phyloP scores from a whole-genome alignment of 1,140 invertebrate species.

The Drosophila novamexicana region DNA sequence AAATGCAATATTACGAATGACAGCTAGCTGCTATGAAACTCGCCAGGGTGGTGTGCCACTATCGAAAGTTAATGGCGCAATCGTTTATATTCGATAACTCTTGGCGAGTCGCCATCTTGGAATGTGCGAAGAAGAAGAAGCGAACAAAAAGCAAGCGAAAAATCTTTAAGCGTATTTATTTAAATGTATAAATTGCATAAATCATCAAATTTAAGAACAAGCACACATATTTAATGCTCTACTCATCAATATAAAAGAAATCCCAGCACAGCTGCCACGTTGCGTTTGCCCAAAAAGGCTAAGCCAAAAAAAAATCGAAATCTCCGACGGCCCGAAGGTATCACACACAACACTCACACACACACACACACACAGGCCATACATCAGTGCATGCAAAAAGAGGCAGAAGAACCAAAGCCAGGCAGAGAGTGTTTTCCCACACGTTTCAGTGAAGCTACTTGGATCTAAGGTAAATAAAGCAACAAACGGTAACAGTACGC shows the following conservation, averaged over 20 bases:
- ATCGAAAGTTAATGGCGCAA: slow-evolving; percentile 35
- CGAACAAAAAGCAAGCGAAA: slow-evolving; percentile 78
- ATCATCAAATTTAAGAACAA: slow-evolving; percentile 48
- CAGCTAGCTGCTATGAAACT: slow-evolving; percentile 14
- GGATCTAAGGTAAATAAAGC: slow-evolving; percentile 55
- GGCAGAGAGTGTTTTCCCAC: slow-evolving; percentile 37
- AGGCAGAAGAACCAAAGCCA: slow-evolving; percentile 32
- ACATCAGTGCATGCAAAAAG: slow-evolving; percentile 46
- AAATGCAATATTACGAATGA: neutral
- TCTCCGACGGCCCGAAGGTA: slow-evolving; percentile 51
- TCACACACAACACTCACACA: slow-evolving; percentile 37
- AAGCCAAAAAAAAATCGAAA: slow-evolving; percentile 67
- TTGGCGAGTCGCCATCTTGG: slow-evolving; percentile 53
- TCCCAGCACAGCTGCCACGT: slow-evolving; percentile 50
- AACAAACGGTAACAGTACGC: neutral
- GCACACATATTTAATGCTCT: slow-evolving; percentile 39
- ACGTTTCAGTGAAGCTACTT: slow-evolving; percentile 20
- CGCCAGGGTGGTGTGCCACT: slow-evolving; percentile 17
- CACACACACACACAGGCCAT: slow-evolving; percentile 18
- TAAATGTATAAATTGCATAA: slow-evolving; percentile 68
- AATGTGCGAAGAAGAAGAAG: slow-evolving; percentile 72
- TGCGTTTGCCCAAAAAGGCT: slow-evolving; percentile 37
- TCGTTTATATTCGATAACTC: slow-evolving; percentile 47
- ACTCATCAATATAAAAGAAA: slow-evolving; percentile 50
- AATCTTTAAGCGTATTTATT: slow-evolving; percentile 71